Evolutionary conservation across 1,140 invertebrate species (phyloP), one percentile per base, ranked within the genome.

Genomic region (Stratiolaelaps scimitus): DNA sequence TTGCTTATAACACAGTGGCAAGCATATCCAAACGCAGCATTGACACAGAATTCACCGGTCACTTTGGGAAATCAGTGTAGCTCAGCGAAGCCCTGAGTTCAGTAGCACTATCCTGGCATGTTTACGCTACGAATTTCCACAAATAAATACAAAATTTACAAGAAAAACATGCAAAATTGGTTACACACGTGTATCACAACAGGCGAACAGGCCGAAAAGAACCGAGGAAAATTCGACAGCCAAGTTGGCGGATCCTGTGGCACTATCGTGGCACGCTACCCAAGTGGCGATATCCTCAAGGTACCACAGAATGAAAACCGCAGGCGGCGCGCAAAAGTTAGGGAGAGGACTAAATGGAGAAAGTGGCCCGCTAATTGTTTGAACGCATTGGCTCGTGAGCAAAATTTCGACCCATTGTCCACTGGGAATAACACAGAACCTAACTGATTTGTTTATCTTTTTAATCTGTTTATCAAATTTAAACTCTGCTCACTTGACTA

Each of bases 191-290:
- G 53, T 60, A 60, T 13, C 26, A 60, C 26, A 23, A 34, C 23
- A 5, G 53, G 34, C 2, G 53, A 60, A 34, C 53, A 60, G 53
- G 34, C 53, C 53, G 23, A 60, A 60, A 60, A 60, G 53, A 60
- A n/a, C 15, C 53, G 10, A 6, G 15, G 53, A 60, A 23, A 17
- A 26, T 60, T 60, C 13, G 26, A 29, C 34, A 15, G 17, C 23
- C 15, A 15, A 17, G 2, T 29, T 26, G 53, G 23, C 53, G 53
- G 53, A 60, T 15, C 2, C 26, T 10, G 26, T 60, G 17, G 53
- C 34, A 60, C 53, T 34, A 60, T 40, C 10, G 34, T 40, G 34
- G 34, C 10, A 40, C 34, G 4, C 34, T 40, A 40, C 34, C 5
- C 10, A 40, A 6, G 10, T 40, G 5, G 4, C 34, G 34, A 40